Percentiles rank a stretch among this genome's conserved stretches.
Conservation (phyloP, 1,140 invertebrate species). For the Calosoma granatense region DNA sequence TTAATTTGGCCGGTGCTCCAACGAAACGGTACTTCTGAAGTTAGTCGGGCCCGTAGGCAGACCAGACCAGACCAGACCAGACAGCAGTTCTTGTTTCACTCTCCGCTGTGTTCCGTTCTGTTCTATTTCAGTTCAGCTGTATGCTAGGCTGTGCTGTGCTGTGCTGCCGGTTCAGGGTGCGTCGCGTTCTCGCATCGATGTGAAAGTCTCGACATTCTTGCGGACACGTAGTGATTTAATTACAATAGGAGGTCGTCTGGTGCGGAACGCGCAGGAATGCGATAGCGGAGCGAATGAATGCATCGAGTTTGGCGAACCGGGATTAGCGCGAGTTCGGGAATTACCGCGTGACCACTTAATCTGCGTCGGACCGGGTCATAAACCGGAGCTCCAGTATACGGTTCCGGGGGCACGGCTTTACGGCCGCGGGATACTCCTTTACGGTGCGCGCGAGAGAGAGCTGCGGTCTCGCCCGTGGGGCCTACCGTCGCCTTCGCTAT, state of each 20-base stretch:
- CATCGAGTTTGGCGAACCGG: neutral
- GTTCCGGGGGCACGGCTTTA: neutral
- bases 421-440: too few species aligned
- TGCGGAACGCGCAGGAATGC: neutral
- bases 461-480: too few species aligned
- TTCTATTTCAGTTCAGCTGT: too few species aligned
- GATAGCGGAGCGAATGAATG: neutral
- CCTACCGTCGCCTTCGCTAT: too few species aligned
- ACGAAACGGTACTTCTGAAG: neutral
- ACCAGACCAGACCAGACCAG: too few species aligned
- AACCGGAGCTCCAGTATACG: neutral
- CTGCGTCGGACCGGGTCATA: neutral
- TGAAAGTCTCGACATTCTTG: neutral
- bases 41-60: too few species aligned
- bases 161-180: too few species aligned
- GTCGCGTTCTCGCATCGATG: too few species aligned
- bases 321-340: neutral
- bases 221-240: constrained; percentile 4
- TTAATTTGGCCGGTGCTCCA: neutral
- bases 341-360: neutral
- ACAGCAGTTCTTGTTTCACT: too few species aligned
- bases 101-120: too few species aligned
- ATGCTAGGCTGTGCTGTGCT: too few species aligned
- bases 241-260: neutral
- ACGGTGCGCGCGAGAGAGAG: too few species aligned